Conservation (phyloP, 2,888 invertebrate species). For the Macrosiphum euphorbiae region DNA sequence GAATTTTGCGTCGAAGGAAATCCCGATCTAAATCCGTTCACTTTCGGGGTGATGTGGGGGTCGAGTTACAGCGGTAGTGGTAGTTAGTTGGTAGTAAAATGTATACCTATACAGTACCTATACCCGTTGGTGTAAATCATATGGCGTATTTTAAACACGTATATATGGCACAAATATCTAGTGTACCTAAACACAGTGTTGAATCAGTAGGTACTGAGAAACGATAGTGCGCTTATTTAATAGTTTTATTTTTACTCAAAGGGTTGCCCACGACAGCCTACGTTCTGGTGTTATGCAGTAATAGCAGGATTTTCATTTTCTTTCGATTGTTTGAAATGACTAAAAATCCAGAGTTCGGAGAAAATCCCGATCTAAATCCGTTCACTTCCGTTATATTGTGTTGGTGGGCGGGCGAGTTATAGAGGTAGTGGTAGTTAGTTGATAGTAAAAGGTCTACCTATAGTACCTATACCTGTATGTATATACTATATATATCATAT, state of each 20-base stretch:
- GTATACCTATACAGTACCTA: background rate
- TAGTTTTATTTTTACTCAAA: background rate
- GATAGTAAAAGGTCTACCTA: background rate
- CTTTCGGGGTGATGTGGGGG: background rate
- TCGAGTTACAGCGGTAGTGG: background rate
- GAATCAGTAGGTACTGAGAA: background rate
- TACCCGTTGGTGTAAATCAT: background rate
- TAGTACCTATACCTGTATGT: background rate
- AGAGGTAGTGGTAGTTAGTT: background rate
- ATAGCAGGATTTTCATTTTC: background rate
- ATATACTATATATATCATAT: background rate
- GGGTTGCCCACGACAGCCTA: background rate
- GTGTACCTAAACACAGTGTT: background rate
- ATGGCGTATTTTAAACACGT: conserved; percentile 42
- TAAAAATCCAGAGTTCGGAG: background rate
- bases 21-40: background rate
- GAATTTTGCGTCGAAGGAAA: background rate
- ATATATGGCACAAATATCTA: too few species aligned
- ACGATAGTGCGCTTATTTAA: background rate
- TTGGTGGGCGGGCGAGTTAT: background rate
- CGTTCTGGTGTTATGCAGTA: background rate
- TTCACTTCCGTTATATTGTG: background rate
- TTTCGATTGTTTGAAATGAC: background rate
- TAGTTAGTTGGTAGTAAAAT: background rate
- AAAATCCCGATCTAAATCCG: background rate